These are phyloP conservation scores for Drosophila acutilabella DNA, from an alignment of 2,888 invertebrate species.

Conservation along the genomic window DNA sequence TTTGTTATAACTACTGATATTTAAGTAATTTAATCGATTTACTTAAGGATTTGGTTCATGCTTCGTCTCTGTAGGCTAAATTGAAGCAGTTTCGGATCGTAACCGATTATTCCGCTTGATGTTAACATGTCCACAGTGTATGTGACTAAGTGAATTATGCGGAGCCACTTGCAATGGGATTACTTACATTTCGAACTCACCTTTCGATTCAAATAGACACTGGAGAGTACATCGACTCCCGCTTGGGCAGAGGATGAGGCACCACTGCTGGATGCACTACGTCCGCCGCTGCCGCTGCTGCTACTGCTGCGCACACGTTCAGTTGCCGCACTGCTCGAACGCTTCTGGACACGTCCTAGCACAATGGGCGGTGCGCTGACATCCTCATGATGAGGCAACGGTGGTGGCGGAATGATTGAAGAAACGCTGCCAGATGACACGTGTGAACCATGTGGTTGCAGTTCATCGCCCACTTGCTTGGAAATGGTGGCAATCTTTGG, in stretches of 20 bases:
- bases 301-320: slow-evolving; percentile 59
- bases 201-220: slow-evolving; percentile 82
- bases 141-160: too few relatives aligned
- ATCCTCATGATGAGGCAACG: slow-evolving; percentile 77
- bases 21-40: too few relatives aligned
- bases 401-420: slow-evolving; percentile 70
- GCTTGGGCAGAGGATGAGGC: slow-evolving; percentile 22
- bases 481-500: slow-evolving; percentile 85
- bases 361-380: slow-evolving; percentile 78
- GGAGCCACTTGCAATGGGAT: slow-evolving; percentile 57
- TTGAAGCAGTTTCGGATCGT: too few relatives aligned
- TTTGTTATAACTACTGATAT: too few relatives aligned
- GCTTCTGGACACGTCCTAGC: slow-evolving; percentile 80
- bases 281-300: slow-evolving; percentile 55
- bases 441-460: slow-evolving; percentile 49
- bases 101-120: too few relatives aligned
- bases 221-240: slow-evolving; percentile 65
- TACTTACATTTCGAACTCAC: slow-evolving; percentile 81
- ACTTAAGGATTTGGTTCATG: too few relatives aligned
- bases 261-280: slow-evolving; percentile 55
- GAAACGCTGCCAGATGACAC: slow-evolving; percentile 47
- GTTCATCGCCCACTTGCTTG: slow-evolving; percentile 82
- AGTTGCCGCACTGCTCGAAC: slow-evolving; percentile 55
- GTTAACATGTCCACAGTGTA: too few relatives aligned
- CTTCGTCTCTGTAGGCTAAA: too few relatives aligned